These are phyloP conservation scores for Lates japonicus DNA, from an alignment of 2,797 vertebrate genomes.

Conservation along the genomic window DNA sequence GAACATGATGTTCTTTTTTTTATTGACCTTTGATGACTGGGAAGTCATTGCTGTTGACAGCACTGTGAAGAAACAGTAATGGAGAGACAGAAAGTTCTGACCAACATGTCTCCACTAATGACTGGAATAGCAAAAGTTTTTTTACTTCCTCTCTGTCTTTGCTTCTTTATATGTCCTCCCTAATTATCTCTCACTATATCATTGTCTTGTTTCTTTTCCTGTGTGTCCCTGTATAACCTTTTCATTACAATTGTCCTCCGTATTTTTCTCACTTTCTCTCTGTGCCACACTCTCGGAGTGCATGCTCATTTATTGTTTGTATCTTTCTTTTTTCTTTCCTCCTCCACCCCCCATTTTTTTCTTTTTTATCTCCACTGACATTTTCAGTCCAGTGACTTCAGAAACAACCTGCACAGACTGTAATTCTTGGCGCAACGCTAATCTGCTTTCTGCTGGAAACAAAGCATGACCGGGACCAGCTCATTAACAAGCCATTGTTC, in stretches of 20 bases:
- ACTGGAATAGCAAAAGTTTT: constrained; percentile 21
- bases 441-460: constrained; percentile 66
- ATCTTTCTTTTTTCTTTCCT: constrained; percentile 23
- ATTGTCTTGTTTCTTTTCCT: background rate
- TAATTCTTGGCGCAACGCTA: constrained; percentile 55
- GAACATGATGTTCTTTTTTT: constrained; percentile 30
- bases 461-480: constrained; percentile 48
- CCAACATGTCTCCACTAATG: constrained; percentile 32
- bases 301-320: constrained; percentile 49
- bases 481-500: constrained; percentile 74
- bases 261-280: constrained; percentile 23
- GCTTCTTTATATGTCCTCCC: constrained; percentile 13
- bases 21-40: constrained; percentile 30
- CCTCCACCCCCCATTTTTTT: background rate
- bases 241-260: constrained; percentile 35
- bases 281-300: background rate
- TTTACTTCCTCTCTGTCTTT: background rate
- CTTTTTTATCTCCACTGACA: constrained; percentile 70
- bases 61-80: constrained; percentile 11
- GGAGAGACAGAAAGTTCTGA: constrained; percentile 28
- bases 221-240: constrained; percentile 51
- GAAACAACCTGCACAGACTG: constrained; percentile 58
- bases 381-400: constrained; percentile 78
- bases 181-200: constrained; percentile 42
- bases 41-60: constrained; percentile 16